A percentile compares a stretch with the other conserved stretches of the same genome.
These are phyloP conservation scores for Heterocephalus glaber DNA, from an alignment of 2,113 vertebrate species.

Conservation along the genomic window DNA sequence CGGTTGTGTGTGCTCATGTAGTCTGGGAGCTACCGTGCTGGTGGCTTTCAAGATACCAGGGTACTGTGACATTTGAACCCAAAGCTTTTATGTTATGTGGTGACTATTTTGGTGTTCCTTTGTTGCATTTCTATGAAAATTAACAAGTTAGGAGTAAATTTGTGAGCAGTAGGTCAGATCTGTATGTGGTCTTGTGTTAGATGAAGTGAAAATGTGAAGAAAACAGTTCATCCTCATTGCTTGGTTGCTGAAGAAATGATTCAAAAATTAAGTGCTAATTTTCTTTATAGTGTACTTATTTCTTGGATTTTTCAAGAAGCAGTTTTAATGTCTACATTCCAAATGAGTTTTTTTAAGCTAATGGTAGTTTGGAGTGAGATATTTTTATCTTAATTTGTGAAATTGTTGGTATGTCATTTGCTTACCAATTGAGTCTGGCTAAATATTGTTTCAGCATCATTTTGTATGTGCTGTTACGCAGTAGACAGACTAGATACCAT, in stretches of 20 bases:
- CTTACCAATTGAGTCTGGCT: conserved; percentile 45
- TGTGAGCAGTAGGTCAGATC: conserved; percentile 45
- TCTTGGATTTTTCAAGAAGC: conserved; percentile 58
- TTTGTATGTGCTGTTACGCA: conserved; percentile 41
- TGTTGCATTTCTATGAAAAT: conserved; percentile 53
- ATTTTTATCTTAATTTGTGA: conserved; percentile 56
- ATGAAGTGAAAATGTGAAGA: conserved; percentile 68
- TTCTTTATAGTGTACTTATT: conserved; percentile 56
- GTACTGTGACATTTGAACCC: conserved; percentile 64
- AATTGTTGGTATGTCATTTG: conserved; percentile 54
- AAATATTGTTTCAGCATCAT: conserved; percentile 37
- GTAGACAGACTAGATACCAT: neutral
- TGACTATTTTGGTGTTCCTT: conserved; percentile 30
- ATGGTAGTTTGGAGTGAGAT: conserved; percentile 45
- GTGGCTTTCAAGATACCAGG: conserved; percentile 49
- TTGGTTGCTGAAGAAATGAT: conserved; percentile 57
- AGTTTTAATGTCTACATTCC: conserved; percentile 48
- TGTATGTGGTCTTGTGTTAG: neutral
- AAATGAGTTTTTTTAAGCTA: conserved; percentile 52
- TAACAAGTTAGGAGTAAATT: conserved; percentile 63
- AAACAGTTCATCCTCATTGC: conserved; percentile 61
- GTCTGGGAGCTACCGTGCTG: conserved; percentile 18
- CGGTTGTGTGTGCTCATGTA: conserved; percentile 55
- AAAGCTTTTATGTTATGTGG: conserved; percentile 18
- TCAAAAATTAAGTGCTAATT: conserved; percentile 53